Evolutionary conservation across 2,797 vertebrate species (phyloP).

Genomic region (Alauda arvensis): DNA sequence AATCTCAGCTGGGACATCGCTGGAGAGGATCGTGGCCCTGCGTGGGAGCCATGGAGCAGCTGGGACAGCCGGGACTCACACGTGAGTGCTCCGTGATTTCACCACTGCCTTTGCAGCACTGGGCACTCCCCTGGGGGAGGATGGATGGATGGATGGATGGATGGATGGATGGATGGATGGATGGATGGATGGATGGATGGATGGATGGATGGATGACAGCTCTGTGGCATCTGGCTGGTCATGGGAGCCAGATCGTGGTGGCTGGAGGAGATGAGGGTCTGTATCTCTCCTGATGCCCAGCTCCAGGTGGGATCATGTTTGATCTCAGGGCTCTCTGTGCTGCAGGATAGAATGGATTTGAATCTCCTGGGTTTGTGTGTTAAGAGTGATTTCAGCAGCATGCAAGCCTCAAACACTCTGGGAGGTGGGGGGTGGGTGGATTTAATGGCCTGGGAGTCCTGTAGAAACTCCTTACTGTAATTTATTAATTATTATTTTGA

Average conservation of each 20-base stretch:
- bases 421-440: not conserved
- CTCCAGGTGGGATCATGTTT: accelerated
- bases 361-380: not conserved
- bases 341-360: not conserved
- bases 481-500: not conserved
- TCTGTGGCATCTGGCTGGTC: not conserved
- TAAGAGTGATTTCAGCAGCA: not conserved
- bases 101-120: accelerated
- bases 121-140: no score
- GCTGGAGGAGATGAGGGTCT: not conserved
- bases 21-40: not conserved
- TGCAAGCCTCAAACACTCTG: not conserved
- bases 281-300: accelerated
- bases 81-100: not conserved
- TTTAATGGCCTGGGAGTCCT: not conserved
- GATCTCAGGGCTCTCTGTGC: not conserved
- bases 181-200: not conserved
- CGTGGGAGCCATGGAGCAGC: not conserved
- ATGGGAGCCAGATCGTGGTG: not conserved
- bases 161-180: not conserved
- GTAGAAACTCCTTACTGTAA: not conserved
- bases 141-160: not conserved
- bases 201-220: not conserved
- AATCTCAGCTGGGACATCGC: not conserved
- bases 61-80: not conserved